phyloP scores from a whole-genome alignment of 2,113 vertebrate species.

The Protobothrops mucrosquamatus region DNA sequence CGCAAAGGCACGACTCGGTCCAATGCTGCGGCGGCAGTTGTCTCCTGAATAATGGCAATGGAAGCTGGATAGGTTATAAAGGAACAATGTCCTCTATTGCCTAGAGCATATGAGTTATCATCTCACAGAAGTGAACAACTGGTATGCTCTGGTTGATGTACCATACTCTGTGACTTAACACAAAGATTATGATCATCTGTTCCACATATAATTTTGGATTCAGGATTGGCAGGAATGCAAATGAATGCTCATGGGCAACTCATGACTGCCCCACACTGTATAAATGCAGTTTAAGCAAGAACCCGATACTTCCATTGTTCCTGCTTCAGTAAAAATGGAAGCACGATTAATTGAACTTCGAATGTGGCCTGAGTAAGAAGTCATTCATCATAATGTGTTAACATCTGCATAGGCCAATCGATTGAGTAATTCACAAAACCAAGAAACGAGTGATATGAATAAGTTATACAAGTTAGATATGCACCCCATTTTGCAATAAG shows the following conservation, averaged over 20 bases:
- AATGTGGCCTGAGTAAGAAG: neutral
- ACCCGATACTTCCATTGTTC: neutral
- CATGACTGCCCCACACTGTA: neutral
- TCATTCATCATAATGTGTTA: slow-evolving; percentile 3
- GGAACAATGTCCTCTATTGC: neutral
- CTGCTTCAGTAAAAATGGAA: neutral
- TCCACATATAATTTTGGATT: neutral
- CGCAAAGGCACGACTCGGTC: too few relatives aligned
- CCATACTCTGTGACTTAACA: neutral
- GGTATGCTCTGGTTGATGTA: neutral
- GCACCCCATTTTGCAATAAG: neutral
- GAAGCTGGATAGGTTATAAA: neutral
- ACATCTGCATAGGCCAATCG: neutral
- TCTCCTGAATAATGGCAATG: neutral
- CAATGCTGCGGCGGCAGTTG: too few relatives aligned
- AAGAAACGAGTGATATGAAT: neutral
- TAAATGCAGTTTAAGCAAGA: neutral
- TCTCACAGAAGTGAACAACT: neutral
- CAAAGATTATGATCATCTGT: neutral
- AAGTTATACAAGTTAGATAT: neutral
- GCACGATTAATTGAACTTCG: neutral
- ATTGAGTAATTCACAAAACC: neutral
- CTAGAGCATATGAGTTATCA: neutral
- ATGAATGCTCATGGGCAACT: neutral
- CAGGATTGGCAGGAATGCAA: neutral